These are phyloP conservation scores for Caenorhabditis zanzibari DNA, from an alignment of 2,888 invertebrate genomes.

Conservation along the genomic window DNA sequence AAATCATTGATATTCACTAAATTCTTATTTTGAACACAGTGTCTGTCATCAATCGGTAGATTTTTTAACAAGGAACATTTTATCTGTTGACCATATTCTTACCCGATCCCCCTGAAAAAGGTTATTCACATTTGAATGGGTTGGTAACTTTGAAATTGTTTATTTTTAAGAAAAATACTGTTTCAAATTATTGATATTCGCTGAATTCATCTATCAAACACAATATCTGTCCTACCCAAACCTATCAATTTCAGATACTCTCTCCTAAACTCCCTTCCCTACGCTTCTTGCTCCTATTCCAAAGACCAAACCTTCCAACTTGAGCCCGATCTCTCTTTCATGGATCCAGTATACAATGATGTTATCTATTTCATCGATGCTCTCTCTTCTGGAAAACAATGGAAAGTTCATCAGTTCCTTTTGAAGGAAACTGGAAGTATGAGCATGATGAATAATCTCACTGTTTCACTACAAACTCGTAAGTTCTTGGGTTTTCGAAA, in stretches of 20 bases:
- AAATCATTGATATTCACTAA: no score
- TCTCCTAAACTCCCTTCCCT: conserved; percentile 74
- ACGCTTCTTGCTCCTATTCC: conserved; percentile 77
- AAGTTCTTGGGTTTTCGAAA: background rate
- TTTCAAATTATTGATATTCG: no score
- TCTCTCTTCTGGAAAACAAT: conserved; percentile 69
- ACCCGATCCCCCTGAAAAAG: no score
- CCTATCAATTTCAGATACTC: conserved; percentile 77
- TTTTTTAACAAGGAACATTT: no score
- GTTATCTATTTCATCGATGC: conserved; percentile 80
- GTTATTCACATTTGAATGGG: no score
- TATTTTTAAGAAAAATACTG: no score
- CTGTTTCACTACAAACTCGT: conserved; percentile 58
- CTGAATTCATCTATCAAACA: background rate
- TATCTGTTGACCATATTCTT: no score
- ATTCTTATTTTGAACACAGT: no score
- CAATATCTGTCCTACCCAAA: no score
- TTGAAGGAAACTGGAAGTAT: conserved; percentile 70
- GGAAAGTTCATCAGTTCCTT: conserved; percentile 76
- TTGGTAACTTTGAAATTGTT: no score
- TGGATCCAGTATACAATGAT: conserved; percentile 73
- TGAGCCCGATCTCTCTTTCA: conserved; percentile 72
- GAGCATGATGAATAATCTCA: conserved; percentile 74
- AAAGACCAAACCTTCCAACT: conserved; percentile 60
- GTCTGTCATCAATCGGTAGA: no score